A percentile compares a stretch with the other conserved stretches of the same genome.
These are phyloP conservation scores for Cyprinodon diabolis DNA, from an alignment of 2,797 vertebrate genomes.

Conservation along the genomic window DNA sequence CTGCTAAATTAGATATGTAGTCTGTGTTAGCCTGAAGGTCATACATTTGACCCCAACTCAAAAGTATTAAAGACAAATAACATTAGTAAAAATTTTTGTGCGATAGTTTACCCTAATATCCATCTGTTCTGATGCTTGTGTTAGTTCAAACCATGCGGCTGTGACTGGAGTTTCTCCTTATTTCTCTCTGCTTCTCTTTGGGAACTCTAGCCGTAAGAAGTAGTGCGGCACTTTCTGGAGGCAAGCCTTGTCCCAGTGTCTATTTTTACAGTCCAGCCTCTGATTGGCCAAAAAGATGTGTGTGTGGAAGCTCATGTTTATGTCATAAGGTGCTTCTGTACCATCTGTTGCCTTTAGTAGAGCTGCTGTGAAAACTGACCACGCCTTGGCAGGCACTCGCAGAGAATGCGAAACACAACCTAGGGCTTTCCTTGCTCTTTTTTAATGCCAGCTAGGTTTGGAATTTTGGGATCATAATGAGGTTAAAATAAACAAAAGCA, in stretches of 20 bases:
- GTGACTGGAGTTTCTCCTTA: slow-evolving; percentile 21
- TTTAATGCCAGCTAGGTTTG: slow-evolving; percentile 32
- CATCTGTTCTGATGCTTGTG: slow-evolving; percentile 29
- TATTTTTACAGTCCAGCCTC: slow-evolving; percentile 73
- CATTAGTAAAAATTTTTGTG: not conserved
- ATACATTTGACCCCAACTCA: slow-evolving; percentile 18
- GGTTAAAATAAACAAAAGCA: slow-evolving; percentile 3
- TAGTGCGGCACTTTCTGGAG: slow-evolving; percentile 65
- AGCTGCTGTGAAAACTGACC: slow-evolving; percentile 65
- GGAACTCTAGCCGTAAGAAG: slow-evolving; percentile 60
- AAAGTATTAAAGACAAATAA: slow-evolving; percentile 4
- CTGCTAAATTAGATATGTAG: not conserved
- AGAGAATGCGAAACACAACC: slow-evolving; percentile 66
- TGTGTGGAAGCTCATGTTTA: slow-evolving; percentile 60
- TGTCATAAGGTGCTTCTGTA: slow-evolving; percentile 76
- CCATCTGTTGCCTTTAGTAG: slow-evolving; percentile 82
- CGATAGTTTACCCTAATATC: not conserved
- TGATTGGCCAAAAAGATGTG: slow-evolving; percentile 75
- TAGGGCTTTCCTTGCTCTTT: slow-evolving; percentile 66
- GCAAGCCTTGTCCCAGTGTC: slow-evolving; percentile 59
- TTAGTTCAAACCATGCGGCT: slow-evolving; percentile 19
- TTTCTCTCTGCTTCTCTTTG: slow-evolving; percentile 41
- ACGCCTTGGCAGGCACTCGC: slow-evolving; percentile 59
- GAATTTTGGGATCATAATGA: slow-evolving; percentile 13
- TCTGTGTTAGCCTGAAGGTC: slow-evolving; percentile 31